phyloP scores from a whole-genome alignment of 64 coral and sea anemone genomes.

The Anthopleura sola region DNA sequence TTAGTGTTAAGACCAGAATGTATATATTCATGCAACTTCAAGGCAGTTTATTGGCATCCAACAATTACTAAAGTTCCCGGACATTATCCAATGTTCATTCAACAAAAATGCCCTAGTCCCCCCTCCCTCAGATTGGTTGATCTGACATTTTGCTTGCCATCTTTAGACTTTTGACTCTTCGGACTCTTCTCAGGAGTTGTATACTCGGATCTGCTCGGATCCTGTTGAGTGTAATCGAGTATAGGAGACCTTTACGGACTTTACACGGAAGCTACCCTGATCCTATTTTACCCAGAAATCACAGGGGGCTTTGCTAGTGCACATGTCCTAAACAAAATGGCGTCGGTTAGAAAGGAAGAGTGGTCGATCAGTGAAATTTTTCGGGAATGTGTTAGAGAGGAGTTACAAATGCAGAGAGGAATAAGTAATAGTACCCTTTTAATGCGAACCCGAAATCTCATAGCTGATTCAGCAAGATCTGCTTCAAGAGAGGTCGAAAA shows the following conservation, averaged over 20 bases:
- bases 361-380: neutral
- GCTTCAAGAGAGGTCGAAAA: neutral
- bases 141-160: neutral
- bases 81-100: conserved; percentile 42
- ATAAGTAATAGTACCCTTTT: neutral
- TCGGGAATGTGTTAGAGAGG: conserved; percentile 34
- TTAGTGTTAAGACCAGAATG: no score
- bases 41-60: no score
- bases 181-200: neutral
- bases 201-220: no score
- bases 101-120: conserved; percentile 44
- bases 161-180: neutral
- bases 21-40: no score
- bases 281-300: neutral
- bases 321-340: conserved; percentile 20
- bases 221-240: conserved; percentile 4
- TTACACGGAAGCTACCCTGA: conserved; percentile 23
- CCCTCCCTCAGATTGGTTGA: conserved; percentile 12
- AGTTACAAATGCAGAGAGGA: conserved; percentile 15
- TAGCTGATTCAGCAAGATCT: conserved; percentile 24
- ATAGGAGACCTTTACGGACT: neutral
- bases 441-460: conserved; percentile 26
- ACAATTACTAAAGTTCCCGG: conserved; percentile 54
- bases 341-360: neutral
- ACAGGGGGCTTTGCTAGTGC: neutral